Base-by-base conservation (phyloP, 2,797 vertebrate species). In the Pteronotus mesoamericanus region DNA sequence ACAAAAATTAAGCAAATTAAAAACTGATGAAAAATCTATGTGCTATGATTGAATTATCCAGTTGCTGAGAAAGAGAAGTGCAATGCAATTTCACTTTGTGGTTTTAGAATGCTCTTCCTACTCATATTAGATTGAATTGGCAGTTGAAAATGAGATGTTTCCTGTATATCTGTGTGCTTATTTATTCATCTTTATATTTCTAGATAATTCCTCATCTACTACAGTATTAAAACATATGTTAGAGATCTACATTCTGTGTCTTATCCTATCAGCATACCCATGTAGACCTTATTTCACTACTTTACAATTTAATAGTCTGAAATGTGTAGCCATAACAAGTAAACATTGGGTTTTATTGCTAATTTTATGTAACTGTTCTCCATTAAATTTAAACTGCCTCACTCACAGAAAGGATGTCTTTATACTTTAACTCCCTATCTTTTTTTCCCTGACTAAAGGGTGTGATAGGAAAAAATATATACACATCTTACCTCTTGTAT, bases 1-100 rank as follows among this genome's bases (percentile, higher is more conserved):
- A 96, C 57, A 46, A 59, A 98, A 98, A 98, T 98, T 98, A 98
- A 98, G 77, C 71, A 98, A 98, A 98, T 98, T 98, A 98, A 98
- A 97, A 79, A 95, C 55, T 97, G 90, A 96, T 97, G 88, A 98
- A 97, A 98, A 98, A 98, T 97, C 93, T 93, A 86, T 97, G 97
- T 88, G 64, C 91, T 97, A 66, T 98, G 96, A 98, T 96, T 98
- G 95, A 98, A 98, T 98, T 97, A 98, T 71, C 22, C 18, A 92
- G 89, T 96, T 96, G 51, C 83, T 94, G 95, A 96, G 97, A 98
- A 79, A 96, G 11, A 94, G 86, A 97, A 96, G 10, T 88, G 53
- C 26, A 55, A 24, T 61, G 21, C 42, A 97, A 93, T 97, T 96
- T 96, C 97, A 96, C 51, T 85, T 88, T 37, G 77, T 94, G 48